Percentiles rank a stretch among this genome's conserved stretches.
These are phyloP conservation scores for Dasypolia templi DNA, from an alignment of 2,888 invertebrate genomes.

Conservation along the genomic window DNA sequence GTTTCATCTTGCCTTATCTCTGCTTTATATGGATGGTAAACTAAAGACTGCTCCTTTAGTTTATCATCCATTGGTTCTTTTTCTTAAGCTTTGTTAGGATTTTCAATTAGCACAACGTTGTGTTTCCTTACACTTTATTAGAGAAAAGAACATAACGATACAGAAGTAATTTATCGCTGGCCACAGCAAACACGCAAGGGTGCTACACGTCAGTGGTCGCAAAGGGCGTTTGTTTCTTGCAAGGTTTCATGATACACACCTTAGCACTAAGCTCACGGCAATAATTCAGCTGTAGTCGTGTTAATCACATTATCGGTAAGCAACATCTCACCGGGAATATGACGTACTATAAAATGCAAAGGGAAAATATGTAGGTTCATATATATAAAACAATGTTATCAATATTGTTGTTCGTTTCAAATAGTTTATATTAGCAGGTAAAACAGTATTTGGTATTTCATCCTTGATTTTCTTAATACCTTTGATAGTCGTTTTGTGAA, in stretches of 20 bases:
- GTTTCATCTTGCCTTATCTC: background rate
- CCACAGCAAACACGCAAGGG: slow-evolving; percentile 60
- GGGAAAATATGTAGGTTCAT: slow-evolving; percentile 29
- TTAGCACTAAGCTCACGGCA: slow-evolving; percentile 49
- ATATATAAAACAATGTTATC: slow-evolving; percentile 54
- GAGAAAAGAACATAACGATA: slow-evolving; percentile 57
- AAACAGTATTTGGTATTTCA: slow-evolving; percentile 27
- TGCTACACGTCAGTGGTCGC: slow-evolving; percentile 55
- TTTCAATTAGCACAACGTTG: slow-evolving; percentile 29
- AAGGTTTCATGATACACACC: slow-evolving; percentile 61
- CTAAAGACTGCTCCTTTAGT: no score
- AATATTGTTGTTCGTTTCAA: slow-evolving; percentile 27
- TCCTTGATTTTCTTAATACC: slow-evolving; percentile 14
- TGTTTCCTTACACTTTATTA: slow-evolving; percentile 29
- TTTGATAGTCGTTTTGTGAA: background rate
- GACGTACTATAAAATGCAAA: slow-evolving; percentile 35
- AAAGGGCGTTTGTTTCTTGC: slow-evolving; percentile 63
- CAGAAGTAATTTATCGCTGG: slow-evolving; percentile 60
- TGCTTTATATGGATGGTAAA: no score
- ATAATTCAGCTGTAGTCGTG: slow-evolving; percentile 44
- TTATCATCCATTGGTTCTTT: background rate
- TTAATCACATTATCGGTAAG: slow-evolving; percentile 60
- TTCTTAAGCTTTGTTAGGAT: background rate
- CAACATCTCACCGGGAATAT: slow-evolving; percentile 43
- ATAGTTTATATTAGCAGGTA: slow-evolving; percentile 50